phyloP scores from a whole-genome alignment of 2,888 invertebrate species.

The Deladenus siricidicola region DNA sequence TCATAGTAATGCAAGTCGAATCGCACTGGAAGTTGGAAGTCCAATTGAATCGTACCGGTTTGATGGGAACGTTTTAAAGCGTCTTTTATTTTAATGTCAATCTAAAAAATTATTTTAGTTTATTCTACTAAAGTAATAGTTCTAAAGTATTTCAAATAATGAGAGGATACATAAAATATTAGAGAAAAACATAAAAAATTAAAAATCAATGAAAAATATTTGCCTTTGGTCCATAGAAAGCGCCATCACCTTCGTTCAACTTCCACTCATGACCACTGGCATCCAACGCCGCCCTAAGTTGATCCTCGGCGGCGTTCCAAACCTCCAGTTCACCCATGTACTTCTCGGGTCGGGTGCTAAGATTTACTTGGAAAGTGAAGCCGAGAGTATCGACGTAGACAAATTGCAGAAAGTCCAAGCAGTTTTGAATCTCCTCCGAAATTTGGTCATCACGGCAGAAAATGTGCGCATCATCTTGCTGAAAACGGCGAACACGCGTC shows the following conservation, averaged over 20 bases:
- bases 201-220: too few relatives aligned
- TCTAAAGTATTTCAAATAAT: neutral
- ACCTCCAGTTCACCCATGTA: slow-evolving; percentile 48
- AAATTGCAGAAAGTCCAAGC: slow-evolving; percentile 75
- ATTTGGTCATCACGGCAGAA: slow-evolving; percentile 77
- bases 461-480: slow-evolving; percentile 98
- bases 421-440: slow-evolving; percentile 50
- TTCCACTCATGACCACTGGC: slow-evolving; percentile 80
- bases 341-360: slow-evolving; percentile 79
- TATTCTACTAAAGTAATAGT: too few relatives aligned
- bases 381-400: slow-evolving; percentile 80
- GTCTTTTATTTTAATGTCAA: slow-evolving; percentile 75
- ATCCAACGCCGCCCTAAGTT: slow-evolving; percentile 60
- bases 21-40: slow-evolving; percentile 88
- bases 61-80: slow-evolving; percentile 81
- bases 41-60: slow-evolving; percentile 94
- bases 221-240: slow-evolving; percentile 95
- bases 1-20: slow-evolving; percentile 67
- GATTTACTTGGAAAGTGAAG: slow-evolving; percentile 80
- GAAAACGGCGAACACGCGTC: slow-evolving; percentile 87
- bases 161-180: too few relatives aligned
- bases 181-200: neutral
- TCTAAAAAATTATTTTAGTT: too few relatives aligned
- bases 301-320: slow-evolving; percentile 62
- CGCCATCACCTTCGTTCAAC: slow-evolving; percentile 75